Evolutionary conservation across 2,888 invertebrate genomes (phyloP), one percentile per base, ranked within the genome.

Genomic region (Pandemis corylana): DNA sequence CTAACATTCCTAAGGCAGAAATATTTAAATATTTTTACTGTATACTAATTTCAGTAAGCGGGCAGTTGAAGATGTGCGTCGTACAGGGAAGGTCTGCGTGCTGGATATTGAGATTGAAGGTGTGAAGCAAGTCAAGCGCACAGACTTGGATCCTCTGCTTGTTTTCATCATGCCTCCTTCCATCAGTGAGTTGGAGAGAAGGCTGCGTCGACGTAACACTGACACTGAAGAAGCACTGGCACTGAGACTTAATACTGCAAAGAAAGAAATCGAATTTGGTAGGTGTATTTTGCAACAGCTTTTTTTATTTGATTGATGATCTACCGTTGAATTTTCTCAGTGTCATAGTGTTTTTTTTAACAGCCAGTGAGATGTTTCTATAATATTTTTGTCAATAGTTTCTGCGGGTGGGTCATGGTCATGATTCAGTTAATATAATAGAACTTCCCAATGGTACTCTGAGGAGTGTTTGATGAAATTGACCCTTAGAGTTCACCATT

Each of bases 91-190:
- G 86, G 96, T 99, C 61, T 99, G 99, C 86, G 96, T 99, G 1
- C 92, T 99, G 79, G 99, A 99, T 87, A 98, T 99, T 80, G 99
- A 99, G 83, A 96, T 98, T 71, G 98, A 99, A 93, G 99, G 99
- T 28, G 99, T 99, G 0, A 97, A 97, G 82, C 94, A 94, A 84
- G 96, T 99, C 12, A 98, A 97, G 85, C 95, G 96, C 73, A 97
- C 97, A 36, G 96, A 97, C 84, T 92, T 99, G 10, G 95, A 98
- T 87, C 98, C 99, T 0, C 93, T 97, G 82, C 96, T 97, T 78
- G 96, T 99, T 36, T 99, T 99, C 88, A 96, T 99, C 51, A 97
- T 97, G 92, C 99, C 99, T n/a, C 99, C 99, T 5, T 97, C 97
- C 7, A 88, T 98, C 77, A 95, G 96, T 53, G 97, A 96, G 81